A percentile compares a stretch with the other conserved stretches of the same genome.
phyloP scores from a whole-genome alignment of 2,888 invertebrate genomes.

The Nezara viridula region DNA sequence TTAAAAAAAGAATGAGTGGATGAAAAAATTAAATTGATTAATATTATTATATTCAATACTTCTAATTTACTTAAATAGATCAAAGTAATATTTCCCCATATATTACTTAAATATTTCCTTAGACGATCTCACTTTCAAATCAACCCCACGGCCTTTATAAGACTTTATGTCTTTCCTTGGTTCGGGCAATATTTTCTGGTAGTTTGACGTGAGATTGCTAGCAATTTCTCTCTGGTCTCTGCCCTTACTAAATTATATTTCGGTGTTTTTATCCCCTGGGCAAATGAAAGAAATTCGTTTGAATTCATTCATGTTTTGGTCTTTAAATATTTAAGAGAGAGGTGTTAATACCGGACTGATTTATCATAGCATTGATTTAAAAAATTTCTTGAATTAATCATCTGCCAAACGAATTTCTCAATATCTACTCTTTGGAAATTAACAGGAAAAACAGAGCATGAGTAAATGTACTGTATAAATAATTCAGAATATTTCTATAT shows the following conservation, averaged over 20 bases:
- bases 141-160: constrained; percentile 3
- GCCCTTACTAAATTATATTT: constrained; percentile 42
- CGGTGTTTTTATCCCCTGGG: not conserved
- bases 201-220: constrained; percentile 47
- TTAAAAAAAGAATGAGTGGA: too few relatives aligned
- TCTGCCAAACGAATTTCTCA: too few relatives aligned
- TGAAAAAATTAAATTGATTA: not conserved
- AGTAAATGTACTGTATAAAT: too few relatives aligned
- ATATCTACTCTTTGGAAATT: too few relatives aligned
- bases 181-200: constrained; percentile 39
- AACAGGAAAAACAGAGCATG: too few relatives aligned
- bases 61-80: not conserved
- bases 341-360: too few relatives aligned
- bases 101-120: constrained; percentile 2
- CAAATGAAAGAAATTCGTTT: not conserved
- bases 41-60: not conserved
- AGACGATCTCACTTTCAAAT: constrained; percentile 37
- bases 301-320: not conserved
- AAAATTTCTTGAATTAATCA: too few relatives aligned
- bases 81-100: not conserved
- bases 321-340: not conserved
- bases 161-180: constrained; percentile 32
- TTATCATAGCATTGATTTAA: too few relatives aligned
- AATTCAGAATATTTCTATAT: too few relatives aligned
- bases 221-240: constrained; percentile 39